Evolutionary conservation across 2,797 vertebrate genomes (phyloP).

Genomic region (Acanthurus tractus): DNA sequence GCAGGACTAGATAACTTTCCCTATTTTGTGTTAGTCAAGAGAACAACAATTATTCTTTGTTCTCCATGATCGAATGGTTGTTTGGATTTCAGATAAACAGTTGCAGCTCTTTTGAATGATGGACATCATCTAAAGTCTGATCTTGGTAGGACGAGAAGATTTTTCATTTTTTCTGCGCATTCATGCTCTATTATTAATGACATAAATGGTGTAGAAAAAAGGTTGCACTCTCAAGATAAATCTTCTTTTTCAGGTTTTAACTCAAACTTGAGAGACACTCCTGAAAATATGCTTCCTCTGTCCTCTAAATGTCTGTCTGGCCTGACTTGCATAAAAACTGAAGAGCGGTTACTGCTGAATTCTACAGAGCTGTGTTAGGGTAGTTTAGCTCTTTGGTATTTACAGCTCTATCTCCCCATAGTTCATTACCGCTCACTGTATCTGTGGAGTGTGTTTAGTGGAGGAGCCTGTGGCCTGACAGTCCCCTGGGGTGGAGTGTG

Average conservation of each 20-base stretch:
- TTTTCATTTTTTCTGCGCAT: not conserved
- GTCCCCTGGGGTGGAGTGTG: conserved; percentile 79
- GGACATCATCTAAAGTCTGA: conserved; percentile 12
- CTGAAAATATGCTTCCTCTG: conserved; percentile 5
- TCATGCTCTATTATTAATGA: not conserved
- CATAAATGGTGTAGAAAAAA: not conserved
- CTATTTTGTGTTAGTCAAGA: not conserved
- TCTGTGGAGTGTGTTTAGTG: conserved; percentile 72
- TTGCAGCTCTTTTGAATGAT: not conserved
- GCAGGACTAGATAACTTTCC: not conserved
- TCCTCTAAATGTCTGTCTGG: not conserved
- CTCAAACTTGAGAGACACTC: not conserved
- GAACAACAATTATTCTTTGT: not conserved
- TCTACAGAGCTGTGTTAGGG: conserved; percentile 23
- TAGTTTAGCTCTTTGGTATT: conserved; percentile 62
- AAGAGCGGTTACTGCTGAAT: conserved; percentile 30
- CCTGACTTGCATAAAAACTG: conserved; percentile 28
- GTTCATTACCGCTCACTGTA: conserved; percentile 75
- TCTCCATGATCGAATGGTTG: not conserved
- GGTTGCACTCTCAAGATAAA: not conserved
- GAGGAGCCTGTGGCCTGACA: conserved; percentile 67
- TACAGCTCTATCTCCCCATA: conserved; percentile 71
- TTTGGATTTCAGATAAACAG: not conserved
- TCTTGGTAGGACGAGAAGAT: not conserved
- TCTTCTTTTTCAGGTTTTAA: not conserved